Base-by-base conservation (phyloP, 2,113 vertebrate species). In the Dasyornis broadbenti region DNA sequence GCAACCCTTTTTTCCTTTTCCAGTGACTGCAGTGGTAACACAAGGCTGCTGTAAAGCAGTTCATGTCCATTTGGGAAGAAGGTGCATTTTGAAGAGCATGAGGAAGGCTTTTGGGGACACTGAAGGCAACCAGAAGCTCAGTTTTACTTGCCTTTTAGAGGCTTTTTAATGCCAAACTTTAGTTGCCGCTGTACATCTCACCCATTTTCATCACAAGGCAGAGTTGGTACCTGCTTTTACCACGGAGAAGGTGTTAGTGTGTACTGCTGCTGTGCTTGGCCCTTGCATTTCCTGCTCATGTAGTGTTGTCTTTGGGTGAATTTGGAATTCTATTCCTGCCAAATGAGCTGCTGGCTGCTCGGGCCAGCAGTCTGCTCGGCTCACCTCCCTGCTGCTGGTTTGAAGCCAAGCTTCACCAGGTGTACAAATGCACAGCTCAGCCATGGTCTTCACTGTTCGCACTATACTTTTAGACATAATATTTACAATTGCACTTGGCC, bases 241-340 rank as follows among this genome's bases (percentile, higher is more conserved):
- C 13, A 1, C 3, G 8, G 50, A 26, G 2, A 6, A 57, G 50
- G 14, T 92, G 30, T 73, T 59, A 33, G 66, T 0, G 0, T 42
- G 31, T 54, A 23, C 56, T 1, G 1, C 44, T 66, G 1, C 79
- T 66, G 35, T 35, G 53, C 75, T 90, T 35, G 21, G 66, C 53
- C 44, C 54, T 59, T 1, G 0, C 0, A 0, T 71, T 95, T 93
- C 47, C 82, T 83, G 54, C 60, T 63, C 2, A 0, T 4, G 6
- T 39, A 7, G 6, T 83, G 71, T 86, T 86, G 47, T 73, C 72
- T 90, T 91, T 78, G 64, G 82, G 45, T 81, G 71, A 83, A 64
- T 90, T 54, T 78, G 76, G 47, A 95, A 31, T 89, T 89, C 44
- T 26, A 16, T 23, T 85, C 23, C 53, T 78, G 64, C 80, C 68